Evolutionary conservation across 1,140 invertebrate genomes (phyloP).

Genomic region (Pemphigus obesinymphae): DNA sequence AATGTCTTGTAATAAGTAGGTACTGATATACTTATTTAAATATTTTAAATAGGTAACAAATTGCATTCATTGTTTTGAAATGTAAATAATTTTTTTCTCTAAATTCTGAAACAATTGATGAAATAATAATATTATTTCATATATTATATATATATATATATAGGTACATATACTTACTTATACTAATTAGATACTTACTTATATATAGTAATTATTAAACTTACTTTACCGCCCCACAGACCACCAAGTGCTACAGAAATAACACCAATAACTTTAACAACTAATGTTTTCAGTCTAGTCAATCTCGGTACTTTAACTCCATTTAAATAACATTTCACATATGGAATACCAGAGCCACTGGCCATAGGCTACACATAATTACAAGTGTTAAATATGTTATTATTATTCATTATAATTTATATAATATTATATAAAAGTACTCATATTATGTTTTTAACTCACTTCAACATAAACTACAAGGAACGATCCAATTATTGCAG

Average conservation of each 20-base stretch:
- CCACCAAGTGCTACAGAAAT: constrained; percentile 91
- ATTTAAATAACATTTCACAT: constrained; percentile 98
- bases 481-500: constrained; percentile 74
- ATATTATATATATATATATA: too few relatives aligned
- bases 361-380: constrained; percentile 71
- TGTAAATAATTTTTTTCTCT: too few relatives aligned
- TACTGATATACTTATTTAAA: too few relatives aligned
- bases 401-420: constrained; percentile 8
- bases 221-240: constrained; percentile 90
- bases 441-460: constrained; percentile 47
- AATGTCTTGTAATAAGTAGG: too few relatives aligned
- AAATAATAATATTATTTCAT: too few relatives aligned
- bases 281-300: constrained; percentile 86
- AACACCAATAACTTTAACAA: constrained; percentile 91
- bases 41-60: too few relatives aligned
- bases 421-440: not conserved
- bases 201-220: not conserved
- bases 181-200: not conserved
- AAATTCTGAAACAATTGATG: too few relatives aligned
- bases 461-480: constrained; percentile 83
- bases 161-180: too few relatives aligned
- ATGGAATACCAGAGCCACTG: constrained; percentile 94
- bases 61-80: too few relatives aligned
- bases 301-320: constrained; percentile 92
- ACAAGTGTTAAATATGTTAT: constrained; percentile 24